Evolutionary conservation across 2,888 invertebrate genomes (phyloP), one percentile per base, ranked within the genome.

Genomic region (Drepanosiphum platanoidis): DNA sequence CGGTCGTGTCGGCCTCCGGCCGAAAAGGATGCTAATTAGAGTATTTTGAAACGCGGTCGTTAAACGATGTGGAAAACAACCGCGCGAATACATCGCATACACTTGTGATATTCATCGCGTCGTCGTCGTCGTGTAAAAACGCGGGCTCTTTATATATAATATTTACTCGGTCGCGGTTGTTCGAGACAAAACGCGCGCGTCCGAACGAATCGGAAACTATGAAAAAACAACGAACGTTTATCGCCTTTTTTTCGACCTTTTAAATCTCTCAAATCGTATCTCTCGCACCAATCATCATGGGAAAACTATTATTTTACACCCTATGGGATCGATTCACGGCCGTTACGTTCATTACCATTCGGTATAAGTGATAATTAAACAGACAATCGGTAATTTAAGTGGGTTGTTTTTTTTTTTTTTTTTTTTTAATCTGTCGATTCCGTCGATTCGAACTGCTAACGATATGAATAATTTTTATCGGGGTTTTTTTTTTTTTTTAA

Each of bases 321-420:
- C n/a, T n/a, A 15, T 46, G 13, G 32, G 18, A 22, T 61, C 1
- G 61, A 18, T 42, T 61, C 18, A 22, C 82, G 64, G 82, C 72
- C 72, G 80, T 27, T 68, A n/a, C n/a, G 81, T 74, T 74, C 74
- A 74, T 83, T 27, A 46, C 52, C 74, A 46, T 83, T 74, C 71
- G 71, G 71, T 61, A 71, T 61, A 71, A 81, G 81, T 30, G 71
- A 66, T 84, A 75, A 84, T 84, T 84, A 84, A 39, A 58, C 74
- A 30, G 83, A 84, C 83, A 84, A 84, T 84, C 34, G 83, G 46
- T 58, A 52, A 66, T 84, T 84, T 84, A 75, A 84, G 83, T 84
- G 83, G 72, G 36, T 9, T 30, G 64, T 74, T 61, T 39, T 81
- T 80, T 80, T 27, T 66, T 42, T 39, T 52, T 74, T 66, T 68